Percentiles rank a stretch among this genome's conserved stretches.
Evolutionary conservation across 2,888 invertebrate species (phyloP).

Genomic region (Plagodis dolabraria): DNA sequence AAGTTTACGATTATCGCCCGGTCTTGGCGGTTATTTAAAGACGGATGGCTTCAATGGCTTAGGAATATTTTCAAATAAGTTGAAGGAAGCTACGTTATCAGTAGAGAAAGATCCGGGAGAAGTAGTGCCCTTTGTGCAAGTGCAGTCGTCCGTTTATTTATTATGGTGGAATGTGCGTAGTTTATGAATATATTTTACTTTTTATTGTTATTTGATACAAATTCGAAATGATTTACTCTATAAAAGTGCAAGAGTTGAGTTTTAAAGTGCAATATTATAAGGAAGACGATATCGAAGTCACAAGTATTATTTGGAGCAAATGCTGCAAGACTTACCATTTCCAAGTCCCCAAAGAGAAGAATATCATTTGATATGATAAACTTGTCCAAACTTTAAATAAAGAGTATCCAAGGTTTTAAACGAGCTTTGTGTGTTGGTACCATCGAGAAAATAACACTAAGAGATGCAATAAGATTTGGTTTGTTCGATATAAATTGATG

Average conservation of each 20-base stretch:
- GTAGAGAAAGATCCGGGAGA: slow-evolving; percentile 35
- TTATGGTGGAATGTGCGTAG: neutral
- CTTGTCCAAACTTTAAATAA: no score
- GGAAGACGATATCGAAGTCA: no score
- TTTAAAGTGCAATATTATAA: no score
- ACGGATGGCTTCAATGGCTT: slow-evolving; percentile 43
- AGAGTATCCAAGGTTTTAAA: no score
- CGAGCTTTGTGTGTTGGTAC: no score
- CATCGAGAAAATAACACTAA: no score
- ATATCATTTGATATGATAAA: no score
- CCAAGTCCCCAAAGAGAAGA: no score
- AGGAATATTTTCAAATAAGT: slow-evolving; percentile 43
- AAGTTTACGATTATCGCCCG: slow-evolving; percentile 59
- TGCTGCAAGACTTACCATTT: no score
- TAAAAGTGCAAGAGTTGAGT: slow-evolving; percentile 3
- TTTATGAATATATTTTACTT: neutral
- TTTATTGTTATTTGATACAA: neutral
- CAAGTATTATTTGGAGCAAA: no score
- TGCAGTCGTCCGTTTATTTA: slow-evolving; percentile 4
- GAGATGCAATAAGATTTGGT: no score
- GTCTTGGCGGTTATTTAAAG: slow-evolving; percentile 50
- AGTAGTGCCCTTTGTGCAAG: slow-evolving; percentile 11
- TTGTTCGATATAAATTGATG: no score
- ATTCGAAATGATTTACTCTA: neutral
- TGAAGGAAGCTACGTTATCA: slow-evolving; percentile 37